A percentile compares a stretch with the other conserved stretches of the same genome.
Evolutionary conservation across 2,797 vertebrate species (phyloP).

Genomic region (Phataginus tricuspis): DNA sequence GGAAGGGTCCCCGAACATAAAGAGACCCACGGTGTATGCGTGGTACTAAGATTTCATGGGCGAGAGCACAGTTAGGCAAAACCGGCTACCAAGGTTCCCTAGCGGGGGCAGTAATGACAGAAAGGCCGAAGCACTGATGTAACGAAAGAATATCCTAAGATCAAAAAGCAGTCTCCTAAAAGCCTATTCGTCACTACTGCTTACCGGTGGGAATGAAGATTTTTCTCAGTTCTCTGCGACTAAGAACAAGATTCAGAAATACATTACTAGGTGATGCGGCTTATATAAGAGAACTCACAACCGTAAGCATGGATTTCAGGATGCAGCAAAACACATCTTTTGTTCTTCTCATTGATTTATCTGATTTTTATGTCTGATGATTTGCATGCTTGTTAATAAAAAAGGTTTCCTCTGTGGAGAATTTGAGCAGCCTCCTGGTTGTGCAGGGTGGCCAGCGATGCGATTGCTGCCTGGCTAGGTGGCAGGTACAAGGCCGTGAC

Average conservation of each 20-base stretch:
- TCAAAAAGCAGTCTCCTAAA: not conserved
- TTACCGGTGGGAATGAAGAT: constrained; percentile 39
- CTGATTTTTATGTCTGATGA: not conserved
- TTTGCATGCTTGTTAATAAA: not conserved
- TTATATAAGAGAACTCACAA: not conserved
- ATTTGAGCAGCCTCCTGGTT: not conserved
- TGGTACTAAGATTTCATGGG: not conserved
- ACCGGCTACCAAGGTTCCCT: not conserved
- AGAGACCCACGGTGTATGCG: not conserved
- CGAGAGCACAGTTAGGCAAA: not conserved
- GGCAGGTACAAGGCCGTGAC: not conserved
- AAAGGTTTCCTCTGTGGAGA: not conserved
- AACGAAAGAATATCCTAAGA: not conserved
- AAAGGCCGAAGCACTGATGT: not conserved
- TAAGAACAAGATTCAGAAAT: not conserved
- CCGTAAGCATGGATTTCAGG: not conserved
- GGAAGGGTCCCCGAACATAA: not conserved
- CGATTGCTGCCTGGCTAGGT: not conserved
- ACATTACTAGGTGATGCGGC: not conserved
- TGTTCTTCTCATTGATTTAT: not conserved
- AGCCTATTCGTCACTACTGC: not conserved
- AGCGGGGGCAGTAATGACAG: not conserved
- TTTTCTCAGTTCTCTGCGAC: not conserved
- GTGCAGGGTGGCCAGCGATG: fast-evolving
- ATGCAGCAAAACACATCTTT: not conserved